Conservation (phyloP, 2,113 vertebrate genomes). For the Odobenus rosmarus region DNA sequence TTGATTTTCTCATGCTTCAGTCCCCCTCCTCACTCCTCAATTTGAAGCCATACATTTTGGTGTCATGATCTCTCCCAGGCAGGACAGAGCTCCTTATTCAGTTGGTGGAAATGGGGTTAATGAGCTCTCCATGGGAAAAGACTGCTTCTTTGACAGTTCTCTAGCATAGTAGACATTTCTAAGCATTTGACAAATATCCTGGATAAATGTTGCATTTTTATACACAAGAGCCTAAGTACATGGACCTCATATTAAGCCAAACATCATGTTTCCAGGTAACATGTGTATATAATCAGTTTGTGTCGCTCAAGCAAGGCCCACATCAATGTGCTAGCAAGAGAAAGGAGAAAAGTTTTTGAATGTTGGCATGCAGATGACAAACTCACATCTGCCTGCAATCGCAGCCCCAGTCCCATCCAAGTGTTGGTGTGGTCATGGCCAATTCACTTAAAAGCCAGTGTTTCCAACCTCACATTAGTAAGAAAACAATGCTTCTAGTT, state of each 20-base stretch:
- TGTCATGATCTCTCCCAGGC: rapidly evolving
- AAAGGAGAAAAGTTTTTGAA: conserved; percentile 72
- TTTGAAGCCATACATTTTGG: neutral
- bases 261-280: conserved; percentile 75
- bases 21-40: neutral
- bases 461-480: conserved; percentile 75
- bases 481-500: conserved; percentile 79
- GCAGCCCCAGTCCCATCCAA: conserved; percentile 82
- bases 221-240: conserved; percentile 37
- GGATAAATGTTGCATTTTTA: conserved; percentile 27
- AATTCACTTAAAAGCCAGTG: conserved; percentile 85
- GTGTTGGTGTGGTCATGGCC: conserved; percentile 87
- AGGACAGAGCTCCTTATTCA: neutral
- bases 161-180: conserved; percentile 16
- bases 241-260: conserved; percentile 51
- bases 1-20: neutral
- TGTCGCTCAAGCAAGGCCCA: conserved; percentile 65
- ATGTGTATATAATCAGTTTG: conserved; percentile 78
- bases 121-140: neutral
- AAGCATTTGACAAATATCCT: neutral
- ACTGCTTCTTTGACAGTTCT: neutral
- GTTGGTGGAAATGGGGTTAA: conserved; percentile 40
- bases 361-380: conserved; percentile 84
- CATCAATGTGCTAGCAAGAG: conserved; percentile 31
- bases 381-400: conserved; percentile 88